Evolutionary conservation across 2,888 invertebrate genomes (phyloP).

Genomic region (Acleris emargana): DNA sequence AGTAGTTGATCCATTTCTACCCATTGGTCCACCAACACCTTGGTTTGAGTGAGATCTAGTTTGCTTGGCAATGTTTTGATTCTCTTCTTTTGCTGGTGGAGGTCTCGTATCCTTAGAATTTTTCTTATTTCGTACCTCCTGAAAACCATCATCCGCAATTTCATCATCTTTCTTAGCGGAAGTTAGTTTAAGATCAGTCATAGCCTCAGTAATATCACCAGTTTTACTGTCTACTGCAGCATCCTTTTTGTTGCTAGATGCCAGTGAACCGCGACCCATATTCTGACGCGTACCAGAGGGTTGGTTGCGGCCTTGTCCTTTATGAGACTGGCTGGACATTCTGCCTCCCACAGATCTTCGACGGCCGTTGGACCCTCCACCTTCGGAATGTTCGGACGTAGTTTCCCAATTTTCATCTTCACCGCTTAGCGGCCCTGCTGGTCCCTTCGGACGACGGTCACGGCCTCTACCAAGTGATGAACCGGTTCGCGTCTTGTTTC

Average conservation of each 20-base stretch:
- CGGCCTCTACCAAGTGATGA: conserved; percentile 85
- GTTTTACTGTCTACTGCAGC: conserved; percentile 60
- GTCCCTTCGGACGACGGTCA: conserved; percentile 69
- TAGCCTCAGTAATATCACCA: conserved; percentile 71
- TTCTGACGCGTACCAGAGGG: conserved; percentile 64
- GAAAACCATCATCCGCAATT: conserved; percentile 88
- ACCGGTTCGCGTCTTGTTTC: conserved; percentile 86
- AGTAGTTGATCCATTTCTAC: conserved; percentile 70
- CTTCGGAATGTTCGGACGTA: conserved; percentile 92
- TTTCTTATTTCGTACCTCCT: conserved; percentile 93
- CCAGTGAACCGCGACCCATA: conserved; percentile 58
- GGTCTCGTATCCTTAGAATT: conserved; percentile 85
- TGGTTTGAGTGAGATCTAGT: conserved; percentile 78
- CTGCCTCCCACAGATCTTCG: conserved; percentile 64
- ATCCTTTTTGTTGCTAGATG: conserved; percentile 66
- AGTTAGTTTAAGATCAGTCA: conserved; percentile 68
- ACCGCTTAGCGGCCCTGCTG: conserved; percentile 66
- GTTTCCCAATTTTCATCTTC: conserved; percentile 91
- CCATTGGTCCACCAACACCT: conserved; percentile 54
- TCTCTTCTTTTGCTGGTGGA: conserved; percentile 65
- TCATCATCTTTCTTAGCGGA: conserved; percentile 74
- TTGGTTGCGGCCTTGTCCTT: conserved; percentile 67
- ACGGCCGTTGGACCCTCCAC: conserved; percentile 60
- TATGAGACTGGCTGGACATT: conserved; percentile 58
- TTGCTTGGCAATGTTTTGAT: conserved; percentile 58